Base-by-base conservation (phyloP, 2,888 invertebrate species). In the Bembecia ichneumoniformis region DNA sequence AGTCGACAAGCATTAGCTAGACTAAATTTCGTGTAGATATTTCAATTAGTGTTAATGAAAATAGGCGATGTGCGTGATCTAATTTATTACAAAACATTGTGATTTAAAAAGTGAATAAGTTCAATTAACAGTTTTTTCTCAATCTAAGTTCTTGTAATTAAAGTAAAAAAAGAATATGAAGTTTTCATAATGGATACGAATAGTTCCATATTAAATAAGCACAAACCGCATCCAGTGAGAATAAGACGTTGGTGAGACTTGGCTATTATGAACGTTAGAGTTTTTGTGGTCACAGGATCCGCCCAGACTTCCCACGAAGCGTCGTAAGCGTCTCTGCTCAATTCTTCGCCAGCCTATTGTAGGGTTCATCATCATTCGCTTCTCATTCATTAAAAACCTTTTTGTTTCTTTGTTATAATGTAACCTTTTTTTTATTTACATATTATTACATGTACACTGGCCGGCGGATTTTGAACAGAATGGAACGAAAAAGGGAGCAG, bases 151-250 rank as follows among this genome's bases (percentile, higher is more conserved):
- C 40, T 40, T 40, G n/a, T 70, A 35, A 80, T 75, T 35, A 80
- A 66, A 13, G 80, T 80, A 15, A 74, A 81, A 58, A 80, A 74
- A 0, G 81, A 80, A 51, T 80, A 80, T 44, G 80, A 77, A 3
- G 77, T 73, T 55, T 81, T 78, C 50, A 81, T 52, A 15, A 81
- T 74, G n/a, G 76, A 75, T 36, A 79, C 71, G 48, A 81, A 81
- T 3, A 77, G 60, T 20, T 79, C 69, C 80, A 81, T 80, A 48
- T 79, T 77, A 58, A 68, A 77, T 3, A 66, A 56, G 0, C 79
- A 67, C 3, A 79, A 55, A 0, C 74, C 72, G 47, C 66, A 64
- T 2, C 79, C 81, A 3, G 72, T 69, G n/a, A 81, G 52, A 0
- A 71, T 53, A 20, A 81, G 60, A 0, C 57, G 58, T 44, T 71